A percentile compares a stretch with the other conserved stretches of the same genome.
Conservation (phyloP, 2,888 invertebrate species). For the Oscheius onirici region DNA sequence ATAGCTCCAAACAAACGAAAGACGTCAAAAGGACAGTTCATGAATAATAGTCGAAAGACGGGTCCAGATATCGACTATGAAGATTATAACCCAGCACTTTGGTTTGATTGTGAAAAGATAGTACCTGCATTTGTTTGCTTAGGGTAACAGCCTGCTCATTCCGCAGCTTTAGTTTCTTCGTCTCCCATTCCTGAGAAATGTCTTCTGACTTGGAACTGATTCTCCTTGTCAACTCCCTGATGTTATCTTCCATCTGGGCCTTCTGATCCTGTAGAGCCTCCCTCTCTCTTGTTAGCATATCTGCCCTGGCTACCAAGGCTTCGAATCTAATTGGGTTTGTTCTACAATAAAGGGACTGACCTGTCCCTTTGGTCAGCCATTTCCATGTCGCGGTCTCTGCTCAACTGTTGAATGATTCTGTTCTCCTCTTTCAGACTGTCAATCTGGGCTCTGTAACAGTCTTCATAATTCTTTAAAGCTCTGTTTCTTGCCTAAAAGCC, state of each 20-base stretch:
- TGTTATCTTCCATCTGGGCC: slow-evolving; percentile 67
- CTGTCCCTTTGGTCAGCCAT: slow-evolving; percentile 66
- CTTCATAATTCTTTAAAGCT: background rate
- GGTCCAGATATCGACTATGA: background rate
- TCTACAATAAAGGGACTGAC: slow-evolving; percentile 7
- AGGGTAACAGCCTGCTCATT: slow-evolving; percentile 68
- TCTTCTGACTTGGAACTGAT: slow-evolving; percentile 56
- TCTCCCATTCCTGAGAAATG: slow-evolving; percentile 62
- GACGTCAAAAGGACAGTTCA: slow-evolving; percentile 2
- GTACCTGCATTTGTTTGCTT: slow-evolving; percentile 63
- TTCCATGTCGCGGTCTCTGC: slow-evolving; percentile 66
- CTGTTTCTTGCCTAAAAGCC: slow-evolving; percentile 5
- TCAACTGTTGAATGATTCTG: slow-evolving; percentile 60
- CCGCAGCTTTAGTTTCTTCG: slow-evolving; percentile 62
- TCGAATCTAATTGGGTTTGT: slow-evolving; percentile 49
- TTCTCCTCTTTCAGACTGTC: slow-evolving; percentile 69
- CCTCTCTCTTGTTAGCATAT: slow-evolving; percentile 59
- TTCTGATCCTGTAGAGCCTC: slow-evolving; percentile 55
- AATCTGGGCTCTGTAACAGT: slow-evolving; percentile 64
- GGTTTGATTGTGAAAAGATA: background rate
- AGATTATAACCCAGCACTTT: background rate
- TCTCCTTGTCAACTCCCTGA: slow-evolving; percentile 64
- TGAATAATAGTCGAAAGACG: slow-evolving; percentile 1
- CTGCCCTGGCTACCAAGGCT: slow-evolving; percentile 53
- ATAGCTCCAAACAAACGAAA: background rate